Percentiles rank a stretch among this genome's conserved stretches.
Conservation (phyloP, 2,797 vertebrate species). For the Taenioides sp. region DNA sequence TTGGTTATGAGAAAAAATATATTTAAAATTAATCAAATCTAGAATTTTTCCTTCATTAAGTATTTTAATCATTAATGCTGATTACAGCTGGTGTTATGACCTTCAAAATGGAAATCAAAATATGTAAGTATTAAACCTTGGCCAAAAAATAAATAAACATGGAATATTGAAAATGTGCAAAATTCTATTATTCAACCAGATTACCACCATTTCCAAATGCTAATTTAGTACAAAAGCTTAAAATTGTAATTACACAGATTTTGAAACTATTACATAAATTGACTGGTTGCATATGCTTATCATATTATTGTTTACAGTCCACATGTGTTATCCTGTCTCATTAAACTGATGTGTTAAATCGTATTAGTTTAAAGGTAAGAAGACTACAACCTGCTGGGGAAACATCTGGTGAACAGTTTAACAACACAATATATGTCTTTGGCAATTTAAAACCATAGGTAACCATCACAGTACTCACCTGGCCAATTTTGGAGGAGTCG, state of each 20-base stretch:
- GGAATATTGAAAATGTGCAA: too few relatives aligned
- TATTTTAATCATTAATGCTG: too few relatives aligned
- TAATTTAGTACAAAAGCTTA: not conserved
- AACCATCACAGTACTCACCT: constrained; percentile 73
- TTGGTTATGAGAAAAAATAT: too few relatives aligned
- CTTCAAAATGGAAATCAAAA: not conserved
- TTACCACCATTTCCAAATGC: not conserved
- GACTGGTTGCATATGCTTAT: not conserved
- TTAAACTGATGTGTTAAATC: not conserved
- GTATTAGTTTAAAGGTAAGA: not conserved
- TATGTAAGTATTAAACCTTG: not conserved
- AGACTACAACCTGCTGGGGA: not conserved
- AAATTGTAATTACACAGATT: not conserved
- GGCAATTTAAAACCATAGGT: not conserved
- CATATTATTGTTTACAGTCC: not conserved
- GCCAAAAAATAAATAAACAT: too few relatives aligned
- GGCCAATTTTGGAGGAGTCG: constrained; percentile 82
- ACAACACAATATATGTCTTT: not conserved
- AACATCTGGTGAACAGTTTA: not conserved
- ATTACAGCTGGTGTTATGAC: not conserved
- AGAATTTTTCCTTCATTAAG: too few relatives aligned
- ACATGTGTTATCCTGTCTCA: not conserved
- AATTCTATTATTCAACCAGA: not conserved
- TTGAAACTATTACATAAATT: not conserved
- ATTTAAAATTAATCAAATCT: too few relatives aligned